Evolutionary conservation across 2,797 vertebrate genomes (phyloP).

Genomic region (Clamator glandarius): DNA sequence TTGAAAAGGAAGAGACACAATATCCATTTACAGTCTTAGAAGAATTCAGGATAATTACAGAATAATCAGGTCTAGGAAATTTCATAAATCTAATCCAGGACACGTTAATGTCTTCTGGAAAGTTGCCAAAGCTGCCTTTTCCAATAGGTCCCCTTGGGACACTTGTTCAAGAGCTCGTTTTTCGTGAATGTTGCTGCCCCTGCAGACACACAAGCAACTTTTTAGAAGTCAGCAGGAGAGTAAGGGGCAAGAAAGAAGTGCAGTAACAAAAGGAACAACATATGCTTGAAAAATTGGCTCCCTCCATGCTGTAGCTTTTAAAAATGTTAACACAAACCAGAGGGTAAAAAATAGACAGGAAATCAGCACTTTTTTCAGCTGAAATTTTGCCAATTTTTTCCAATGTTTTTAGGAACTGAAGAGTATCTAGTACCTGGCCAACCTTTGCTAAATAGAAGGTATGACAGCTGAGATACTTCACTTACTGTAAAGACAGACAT

Average conservation of each 20-base stretch:
- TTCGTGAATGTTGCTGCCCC: neutral
- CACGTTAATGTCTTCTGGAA: neutral
- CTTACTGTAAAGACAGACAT: no score
- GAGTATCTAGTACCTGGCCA: neutral
- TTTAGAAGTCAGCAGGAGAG: neutral
- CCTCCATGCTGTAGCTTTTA: neutral
- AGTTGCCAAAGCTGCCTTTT: neutral
- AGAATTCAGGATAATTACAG: neutral
- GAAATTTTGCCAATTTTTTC: neutral
- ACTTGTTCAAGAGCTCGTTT: neutral
- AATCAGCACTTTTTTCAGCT: neutral
- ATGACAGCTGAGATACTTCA: neutral
- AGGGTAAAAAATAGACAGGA: neutral
- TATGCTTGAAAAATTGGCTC: neutral
- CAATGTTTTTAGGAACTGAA: neutral
- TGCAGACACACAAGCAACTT: neutral
- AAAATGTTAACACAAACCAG: neutral
- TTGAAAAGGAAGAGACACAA: neutral
- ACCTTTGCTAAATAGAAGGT: neutral
- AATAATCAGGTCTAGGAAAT: neutral
- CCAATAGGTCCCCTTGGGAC: neutral
- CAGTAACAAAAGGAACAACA: neutral
- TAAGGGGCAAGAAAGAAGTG: neutral
- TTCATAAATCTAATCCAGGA: neutral
- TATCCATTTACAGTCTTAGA: neutral